phyloP scores from a whole-genome alignment of 2,113 vertebrate species.

The Hemiprocne comata region DNA sequence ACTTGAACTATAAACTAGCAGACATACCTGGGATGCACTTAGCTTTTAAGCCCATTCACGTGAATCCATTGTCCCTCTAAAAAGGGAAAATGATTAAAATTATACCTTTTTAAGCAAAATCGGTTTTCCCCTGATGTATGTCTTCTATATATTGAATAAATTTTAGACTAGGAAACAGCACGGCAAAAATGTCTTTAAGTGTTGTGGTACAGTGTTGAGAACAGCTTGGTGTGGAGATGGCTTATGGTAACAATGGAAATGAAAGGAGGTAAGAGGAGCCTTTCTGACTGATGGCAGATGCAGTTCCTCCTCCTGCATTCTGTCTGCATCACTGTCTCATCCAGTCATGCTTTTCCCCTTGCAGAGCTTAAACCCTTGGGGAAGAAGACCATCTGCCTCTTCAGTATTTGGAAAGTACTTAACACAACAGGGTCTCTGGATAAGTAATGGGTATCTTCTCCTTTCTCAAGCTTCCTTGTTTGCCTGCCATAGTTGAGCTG shows the following conservation, averaged over 20 bases:
- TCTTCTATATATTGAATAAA: background rate
- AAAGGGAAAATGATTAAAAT: background rate
- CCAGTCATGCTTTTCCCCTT: background rate
- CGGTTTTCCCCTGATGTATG: background rate
- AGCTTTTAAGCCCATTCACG: background rate
- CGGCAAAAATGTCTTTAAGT: background rate
- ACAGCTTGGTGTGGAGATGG: background rate
- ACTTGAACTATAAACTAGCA: background rate
- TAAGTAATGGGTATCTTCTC: background rate
- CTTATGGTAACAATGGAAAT: background rate
- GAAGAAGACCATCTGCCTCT: background rate
- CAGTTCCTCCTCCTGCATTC: background rate
- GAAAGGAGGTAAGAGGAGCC: background rate
- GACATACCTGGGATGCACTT: background rate
- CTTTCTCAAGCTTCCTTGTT: background rate
- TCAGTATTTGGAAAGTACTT: background rate
- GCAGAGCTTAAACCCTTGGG: background rate
- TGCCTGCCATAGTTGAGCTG: background rate
- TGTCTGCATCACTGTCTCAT: background rate
- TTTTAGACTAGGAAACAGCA: background rate
- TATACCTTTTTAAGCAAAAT: background rate
- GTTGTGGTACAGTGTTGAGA: background rate
- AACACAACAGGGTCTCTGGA: fast-evolving
- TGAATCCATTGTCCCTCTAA: background rate
- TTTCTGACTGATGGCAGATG: background rate